A percentile compares a stretch with the other conserved stretches of the same genome.
Conservation (phyloP, 2,888 invertebrate genomes). For the Chrysolina americana region DNA sequence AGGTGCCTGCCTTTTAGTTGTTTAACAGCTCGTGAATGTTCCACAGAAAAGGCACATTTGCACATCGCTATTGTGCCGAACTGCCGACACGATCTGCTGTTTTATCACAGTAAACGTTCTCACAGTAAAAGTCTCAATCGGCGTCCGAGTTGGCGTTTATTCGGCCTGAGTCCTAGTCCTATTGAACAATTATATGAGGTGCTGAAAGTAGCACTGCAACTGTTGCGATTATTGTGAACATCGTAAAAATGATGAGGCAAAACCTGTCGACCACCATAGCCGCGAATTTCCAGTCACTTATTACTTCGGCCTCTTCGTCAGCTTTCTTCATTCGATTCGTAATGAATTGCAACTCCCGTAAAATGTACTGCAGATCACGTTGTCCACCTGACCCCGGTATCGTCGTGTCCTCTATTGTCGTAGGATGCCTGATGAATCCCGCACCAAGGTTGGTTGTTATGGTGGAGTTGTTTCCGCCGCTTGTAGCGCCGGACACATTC, state of each 20-base stretch:
- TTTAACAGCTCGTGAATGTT: slow-evolving; percentile 68
- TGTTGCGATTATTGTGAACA: slow-evolving; percentile 94
- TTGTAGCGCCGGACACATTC: slow-evolving; percentile 78
- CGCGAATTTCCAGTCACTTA: slow-evolving; percentile 98
- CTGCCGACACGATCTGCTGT: slow-evolving; percentile 68
- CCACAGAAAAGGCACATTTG: slow-evolving; percentile 68
- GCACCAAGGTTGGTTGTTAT: slow-evolving; percentile 66
- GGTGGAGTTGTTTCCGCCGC: slow-evolving; percentile 64
- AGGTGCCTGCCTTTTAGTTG: slow-evolving; percentile 69
- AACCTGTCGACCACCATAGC: slow-evolving; percentile 98
- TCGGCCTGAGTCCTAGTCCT: slow-evolving; percentile 57
- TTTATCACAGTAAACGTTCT: slow-evolving; percentile 70
- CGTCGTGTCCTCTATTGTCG: slow-evolving; percentile 81
- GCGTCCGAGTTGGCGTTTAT: slow-evolving; percentile 27
- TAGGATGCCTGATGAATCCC: slow-evolving; percentile 79
- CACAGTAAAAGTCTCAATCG: slow-evolving; percentile 52
- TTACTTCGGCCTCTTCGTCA: slow-evolving; percentile 93
- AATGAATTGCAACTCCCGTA: slow-evolving; percentile 94
- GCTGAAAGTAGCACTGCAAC: slow-evolving; percentile 92
- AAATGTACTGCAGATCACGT: slow-evolving; percentile 90
- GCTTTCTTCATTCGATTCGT: slow-evolving; percentile 94
- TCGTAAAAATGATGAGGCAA: slow-evolving; percentile 95
- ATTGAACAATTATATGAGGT: slow-evolving; percentile 96
- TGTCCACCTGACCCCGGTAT: slow-evolving; percentile 76
- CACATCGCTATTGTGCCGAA: slow-evolving; percentile 68